Evolutionary conservation across 2,888 invertebrate genomes (phyloP).

Genomic region (Escarpia spicata): DNA sequence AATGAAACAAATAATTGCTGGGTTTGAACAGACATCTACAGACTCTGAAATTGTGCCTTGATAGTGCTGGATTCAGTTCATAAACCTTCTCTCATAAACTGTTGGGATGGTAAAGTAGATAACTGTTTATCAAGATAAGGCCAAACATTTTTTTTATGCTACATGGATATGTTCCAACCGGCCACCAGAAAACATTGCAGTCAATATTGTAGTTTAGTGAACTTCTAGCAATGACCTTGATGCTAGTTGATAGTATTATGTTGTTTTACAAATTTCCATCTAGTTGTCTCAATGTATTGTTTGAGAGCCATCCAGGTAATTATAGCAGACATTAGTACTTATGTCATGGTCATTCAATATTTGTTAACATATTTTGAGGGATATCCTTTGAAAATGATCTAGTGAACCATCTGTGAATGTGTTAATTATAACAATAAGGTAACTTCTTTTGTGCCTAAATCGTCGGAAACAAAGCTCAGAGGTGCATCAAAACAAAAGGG

Average conservation of each 20-base stretch:
- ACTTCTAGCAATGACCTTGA: no score
- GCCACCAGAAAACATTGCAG: no score
- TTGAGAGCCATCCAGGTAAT: not conserved
- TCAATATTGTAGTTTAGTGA: no score
- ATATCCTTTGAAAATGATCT: no score
- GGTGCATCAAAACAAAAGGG: no score
- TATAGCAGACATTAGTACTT: not conserved
- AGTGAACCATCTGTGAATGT: no score
- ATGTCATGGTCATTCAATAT: not conserved
- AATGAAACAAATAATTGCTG: not conserved
- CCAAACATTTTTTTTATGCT: conserved; percentile 18
- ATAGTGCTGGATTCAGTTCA: not conserved
- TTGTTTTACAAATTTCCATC: not conserved
- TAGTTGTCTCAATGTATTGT: not conserved
- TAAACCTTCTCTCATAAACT: not conserved
- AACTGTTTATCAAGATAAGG: conserved; percentile 37
- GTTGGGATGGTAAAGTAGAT: not conserved
- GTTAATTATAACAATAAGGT: no score
- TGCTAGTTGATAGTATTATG: no score
- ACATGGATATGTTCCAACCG: not conserved
- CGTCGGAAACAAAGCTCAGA: no score
- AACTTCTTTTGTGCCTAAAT: no score
- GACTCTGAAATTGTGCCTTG: not conserved
- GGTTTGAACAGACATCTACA: not conserved
- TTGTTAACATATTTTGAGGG: not conserved